Base-by-base conservation (phyloP, 1,140 invertebrate genomes). In the Ooceraea biroi region DNA sequence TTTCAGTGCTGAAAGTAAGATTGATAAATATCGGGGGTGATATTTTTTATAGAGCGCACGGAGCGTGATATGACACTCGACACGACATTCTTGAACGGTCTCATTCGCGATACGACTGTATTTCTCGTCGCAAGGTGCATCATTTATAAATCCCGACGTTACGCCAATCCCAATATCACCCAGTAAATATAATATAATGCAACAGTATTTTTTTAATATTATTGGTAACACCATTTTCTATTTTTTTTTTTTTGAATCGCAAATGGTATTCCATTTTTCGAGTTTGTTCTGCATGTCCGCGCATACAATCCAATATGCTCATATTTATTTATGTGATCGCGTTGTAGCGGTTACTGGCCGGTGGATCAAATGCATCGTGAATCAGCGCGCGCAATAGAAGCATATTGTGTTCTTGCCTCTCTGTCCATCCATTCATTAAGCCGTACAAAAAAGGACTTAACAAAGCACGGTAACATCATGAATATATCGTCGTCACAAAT, bases 241-340 rank as follows among this genome's bases (percentile, higher is more conserved):
- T 19, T 65, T 58, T 11, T 69, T 57, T 68, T 68, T 69, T 14
- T 48, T 58, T 17, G 50, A 78, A 25, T 66, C 76, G 17, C 41
- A 50, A 78, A 65, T 65, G 30, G 30, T n/a, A 76, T 86, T 83
- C 30, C 50, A 48, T 69, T 71, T 69, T 83, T 76, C 48, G 50
- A 25, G 30, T 5, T 5, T 27, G 22, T 63, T 55, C 66, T 48
- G 41, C 66, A 58, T 74, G 44, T 50, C 10, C 44, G n/a, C 12
- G n/a, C 72, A 3, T 2, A 7, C 58, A 46, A 52, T 22, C 58
- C 63, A 84, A 87, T 84, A 78, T 71, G 48, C 82, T 73, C 63
- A 88, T 85, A 87, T 50, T 88, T 88, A 88, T 87, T 85, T 85
- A 88, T 76, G 63, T 50, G 72, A 19, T 60, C 55, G 55, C 55